These are phyloP conservation scores for Pedionomus torquatus DNA, from an alignment of 2,113 vertebrate genomes.

Conservation along the genomic window DNA sequence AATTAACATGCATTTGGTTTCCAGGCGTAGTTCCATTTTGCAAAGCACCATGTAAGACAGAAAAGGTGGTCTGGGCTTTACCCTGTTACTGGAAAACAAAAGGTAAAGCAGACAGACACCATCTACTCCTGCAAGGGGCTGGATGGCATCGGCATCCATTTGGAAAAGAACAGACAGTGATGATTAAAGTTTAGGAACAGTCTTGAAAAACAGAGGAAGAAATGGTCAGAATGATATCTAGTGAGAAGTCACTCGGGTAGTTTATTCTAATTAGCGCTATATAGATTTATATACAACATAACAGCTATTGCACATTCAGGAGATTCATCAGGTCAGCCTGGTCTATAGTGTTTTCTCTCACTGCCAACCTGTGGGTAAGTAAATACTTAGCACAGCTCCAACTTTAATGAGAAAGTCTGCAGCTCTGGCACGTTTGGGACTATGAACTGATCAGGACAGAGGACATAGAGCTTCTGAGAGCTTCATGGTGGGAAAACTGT, in stretches of 20 bases:
- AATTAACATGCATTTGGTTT: not conserved
- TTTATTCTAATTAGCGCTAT: not conserved
- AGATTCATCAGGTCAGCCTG: not conserved
- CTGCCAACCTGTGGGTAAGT: not conserved
- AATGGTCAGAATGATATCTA: not conserved
- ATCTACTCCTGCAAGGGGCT: not conserved
- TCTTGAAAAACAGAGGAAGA: not conserved
- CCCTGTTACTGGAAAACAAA: accelerated
- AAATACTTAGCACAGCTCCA: not conserved
- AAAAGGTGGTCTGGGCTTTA: not conserved
- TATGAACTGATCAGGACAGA: not conserved
- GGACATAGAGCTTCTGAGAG: not conserved
- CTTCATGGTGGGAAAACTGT: not conserved
- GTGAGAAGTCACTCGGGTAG: not conserved
- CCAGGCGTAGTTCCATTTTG: not conserved
- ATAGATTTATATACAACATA: not conserved
- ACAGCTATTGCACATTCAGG: not conserved
- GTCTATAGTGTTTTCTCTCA: not conserved
- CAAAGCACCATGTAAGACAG: not conserved
- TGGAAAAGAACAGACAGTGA: not conserved
- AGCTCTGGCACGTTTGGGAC: not conserved
- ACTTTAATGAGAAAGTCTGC: not conserved
- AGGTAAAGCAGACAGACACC: not conserved
- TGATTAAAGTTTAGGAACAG: not conserved
- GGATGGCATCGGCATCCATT: not conserved